Evolutionary conservation across 2,797 vertebrate genomes (phyloP).

Genomic region (Austrolebias charrua): DNA sequence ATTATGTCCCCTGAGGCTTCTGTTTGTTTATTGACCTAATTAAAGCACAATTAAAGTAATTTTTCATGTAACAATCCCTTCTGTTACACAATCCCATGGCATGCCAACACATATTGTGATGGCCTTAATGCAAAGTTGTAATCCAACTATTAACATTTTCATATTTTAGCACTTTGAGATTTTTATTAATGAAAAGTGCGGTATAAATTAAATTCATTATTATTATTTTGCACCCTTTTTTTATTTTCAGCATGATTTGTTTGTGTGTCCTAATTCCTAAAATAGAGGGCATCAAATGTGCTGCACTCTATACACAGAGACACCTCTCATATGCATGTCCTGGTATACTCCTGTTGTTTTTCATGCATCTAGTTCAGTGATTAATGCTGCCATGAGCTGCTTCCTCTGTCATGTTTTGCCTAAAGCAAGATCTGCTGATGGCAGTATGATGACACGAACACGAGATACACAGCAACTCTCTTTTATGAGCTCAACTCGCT

Average conservation of each 20-base stretch:
- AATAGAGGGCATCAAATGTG: conserved; percentile 31
- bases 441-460: conserved; percentile 26
- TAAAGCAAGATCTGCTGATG: conserved; percentile 41
- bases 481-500: conserved; percentile 41
- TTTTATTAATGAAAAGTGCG: no score
- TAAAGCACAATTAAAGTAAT: conserved; percentile 57
- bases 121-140: conserved; percentile 30
- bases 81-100: conserved; percentile 36
- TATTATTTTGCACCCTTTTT: no score
- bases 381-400: conserved; percentile 40
- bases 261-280: conserved; percentile 41
- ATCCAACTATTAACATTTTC: conserved; percentile 38
- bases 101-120: conserved; percentile 33
- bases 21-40: conserved; percentile 77
- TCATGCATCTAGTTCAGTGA: conserved; percentile 34
- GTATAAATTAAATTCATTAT: no score
- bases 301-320: conserved; percentile 8
- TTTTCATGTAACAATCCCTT: conserved; percentile 44
- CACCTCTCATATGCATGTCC: conserved; percentile 4
- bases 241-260: neutral
- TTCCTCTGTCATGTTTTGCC: conserved; percentile 33
- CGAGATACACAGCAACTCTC: conserved; percentile 27
- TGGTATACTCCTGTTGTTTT: conserved; percentile 28
- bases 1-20: conserved; percentile 53
- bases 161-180: conserved; percentile 42